Evolutionary conservation across 2,797 vertebrate genomes (phyloP), one percentile per base, ranked within the genome.

Genomic region (Sebastes steindachneri): DNA sequence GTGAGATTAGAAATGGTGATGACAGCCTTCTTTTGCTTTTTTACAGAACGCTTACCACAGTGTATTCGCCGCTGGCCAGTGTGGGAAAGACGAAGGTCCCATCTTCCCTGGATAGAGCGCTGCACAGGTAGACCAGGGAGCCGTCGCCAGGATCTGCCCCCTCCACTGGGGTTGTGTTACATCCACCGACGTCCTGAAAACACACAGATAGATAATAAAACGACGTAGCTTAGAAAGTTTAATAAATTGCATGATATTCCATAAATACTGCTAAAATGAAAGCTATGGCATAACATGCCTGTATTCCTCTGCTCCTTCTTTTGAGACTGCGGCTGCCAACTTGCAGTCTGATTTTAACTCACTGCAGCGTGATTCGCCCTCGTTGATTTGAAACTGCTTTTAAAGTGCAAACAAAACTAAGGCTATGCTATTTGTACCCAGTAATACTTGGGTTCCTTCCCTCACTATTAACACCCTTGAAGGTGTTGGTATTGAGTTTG

Each of bases 11-110:
- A 37, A 37, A 37, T 37, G 0, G 35, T 37, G 35, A 37, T 12
- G 35, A 37, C 26, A 17, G 4, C 0, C 14, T 21, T 21, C 9
- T 51, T n/a, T 17, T 23, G 65, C 10, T 5, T 5, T 26, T 33
- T 62, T 3, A 1, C 9, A 48, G 0, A 33, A 5, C 60, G 88
- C 94, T 84, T 90, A 99, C 99, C 95, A 99, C 97, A 0, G 97
- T 97, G 89, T 99, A 99, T 57, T 94, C 95, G 45, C 98, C 99
- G 25, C 98, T 99, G 9, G 97, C 97, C 86, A 99, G 93, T 5
- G 97, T 98, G 23, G 94, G 94, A 87, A 99, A 99, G 74, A 95
- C 93, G 86, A 99, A 99, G 0, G 94, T 95, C 41, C 99, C 99
- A 1, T 99, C 98, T 58, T 99, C 97, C 68, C 92, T 95, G 41